Evolutionary conservation across 2,888 invertebrate genomes (phyloP).

Genomic region (Sepioteuthis lessoniana): DNA sequence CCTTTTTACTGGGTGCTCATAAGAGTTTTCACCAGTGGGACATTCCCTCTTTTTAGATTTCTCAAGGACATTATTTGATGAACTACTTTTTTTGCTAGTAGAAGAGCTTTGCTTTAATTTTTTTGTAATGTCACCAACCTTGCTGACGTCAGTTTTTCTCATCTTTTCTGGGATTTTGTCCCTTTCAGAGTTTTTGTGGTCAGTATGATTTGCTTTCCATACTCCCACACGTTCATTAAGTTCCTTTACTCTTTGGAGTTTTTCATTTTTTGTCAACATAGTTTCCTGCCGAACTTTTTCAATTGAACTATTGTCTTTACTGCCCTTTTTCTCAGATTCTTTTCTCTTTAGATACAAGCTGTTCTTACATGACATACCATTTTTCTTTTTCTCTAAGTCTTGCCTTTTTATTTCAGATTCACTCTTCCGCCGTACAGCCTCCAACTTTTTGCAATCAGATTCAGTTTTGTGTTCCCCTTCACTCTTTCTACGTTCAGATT

Average conservation of each 20-base stretch:
- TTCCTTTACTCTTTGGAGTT: not conserved
- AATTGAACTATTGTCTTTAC: not conserved
- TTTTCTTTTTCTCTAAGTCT: not conserved
- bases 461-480: not conserved
- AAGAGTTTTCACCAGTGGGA: not conserved
- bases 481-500: constrained; percentile 35
- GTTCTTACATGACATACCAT: constrained; percentile 6
- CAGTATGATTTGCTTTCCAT: not conserved
- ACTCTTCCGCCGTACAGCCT: not conserved
- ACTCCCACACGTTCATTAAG: not conserved
- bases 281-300: constrained; percentile 20
- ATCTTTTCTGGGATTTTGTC: not conserved
- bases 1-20: not conserved
- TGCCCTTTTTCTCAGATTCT: not conserved
- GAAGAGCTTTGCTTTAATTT: not conserved
- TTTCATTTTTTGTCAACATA: not conserved
- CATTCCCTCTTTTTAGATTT: constrained; percentile 24
- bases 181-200: not conserved
- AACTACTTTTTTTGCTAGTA: not conserved
- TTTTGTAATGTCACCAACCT: not conserved
- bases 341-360: not conserved
- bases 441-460: not conserved
- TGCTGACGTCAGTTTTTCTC: not conserved
- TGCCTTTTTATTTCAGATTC: not conserved
- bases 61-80: not conserved